Percentiles rank a stretch among this genome's conserved stretches.
These are phyloP conservation scores for Gallinago media DNA, from an alignment of 2,113 vertebrate species.

Conservation along the genomic window DNA sequence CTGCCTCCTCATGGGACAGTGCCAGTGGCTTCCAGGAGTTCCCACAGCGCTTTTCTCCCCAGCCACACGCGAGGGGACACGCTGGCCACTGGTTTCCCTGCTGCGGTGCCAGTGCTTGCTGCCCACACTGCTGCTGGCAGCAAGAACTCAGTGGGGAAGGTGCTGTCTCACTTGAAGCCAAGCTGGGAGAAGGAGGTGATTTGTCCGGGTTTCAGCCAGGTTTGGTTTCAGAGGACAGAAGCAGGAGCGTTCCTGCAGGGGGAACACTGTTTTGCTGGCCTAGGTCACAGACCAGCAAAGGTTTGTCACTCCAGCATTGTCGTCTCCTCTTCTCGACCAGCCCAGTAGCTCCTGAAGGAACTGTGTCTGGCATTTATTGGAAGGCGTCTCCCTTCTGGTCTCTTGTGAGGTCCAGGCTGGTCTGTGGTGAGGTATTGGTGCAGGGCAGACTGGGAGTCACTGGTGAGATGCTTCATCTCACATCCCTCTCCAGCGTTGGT, in stretches of 20 bases:
- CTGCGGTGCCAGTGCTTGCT: background rate
- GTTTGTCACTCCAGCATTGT: no score
- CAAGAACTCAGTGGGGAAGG: background rate
- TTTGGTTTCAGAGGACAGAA: background rate
- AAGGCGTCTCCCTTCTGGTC: background rate
- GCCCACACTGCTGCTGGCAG: fast-evolving
- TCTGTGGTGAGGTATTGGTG: background rate
- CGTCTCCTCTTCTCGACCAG: background rate
- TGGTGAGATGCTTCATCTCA: fast-evolving
- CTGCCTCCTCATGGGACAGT: background rate
- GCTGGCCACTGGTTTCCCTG: background rate
- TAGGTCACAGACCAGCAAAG: background rate
- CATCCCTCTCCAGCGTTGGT: fast-evolving
- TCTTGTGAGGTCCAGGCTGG: background rate
- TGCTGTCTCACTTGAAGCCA: fast-evolving
- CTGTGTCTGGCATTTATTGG: background rate
- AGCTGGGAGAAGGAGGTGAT: background rate
- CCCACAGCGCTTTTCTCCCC: background rate
- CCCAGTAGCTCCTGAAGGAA: background rate
- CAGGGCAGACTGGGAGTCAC: background rate
- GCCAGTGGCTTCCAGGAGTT: background rate
- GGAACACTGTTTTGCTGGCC: background rate
- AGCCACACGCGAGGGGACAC: fast-evolving
- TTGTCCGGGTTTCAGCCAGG: background rate
- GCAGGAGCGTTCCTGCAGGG: background rate